Base-by-base conservation (phyloP, 1,140 invertebrate species). In the Monomorium pharaonis region DNA sequence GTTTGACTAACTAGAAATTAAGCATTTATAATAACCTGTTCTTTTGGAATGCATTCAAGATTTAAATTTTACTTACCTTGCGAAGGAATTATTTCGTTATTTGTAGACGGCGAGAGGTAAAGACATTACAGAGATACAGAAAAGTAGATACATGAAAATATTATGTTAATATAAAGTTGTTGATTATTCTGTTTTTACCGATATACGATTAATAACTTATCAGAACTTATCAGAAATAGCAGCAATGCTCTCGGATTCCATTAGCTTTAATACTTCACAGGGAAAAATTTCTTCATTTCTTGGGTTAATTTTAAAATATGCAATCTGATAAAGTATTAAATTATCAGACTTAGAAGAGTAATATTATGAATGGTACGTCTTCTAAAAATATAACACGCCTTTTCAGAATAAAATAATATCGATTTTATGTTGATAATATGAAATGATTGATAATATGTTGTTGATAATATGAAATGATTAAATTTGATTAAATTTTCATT, bases 131-230 rank as follows among this genome's bases (percentile, higher is more conserved):
- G n/a, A 78, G 14, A 54, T 63, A 51, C 21, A 69, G 37, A 7
- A 37, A 49, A 78, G 3, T 27, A 77, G 16, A 49, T 76, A 21
- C 10, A 42, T 6, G n/a, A 37, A 78, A 67, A 67, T 78, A 37
- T 1, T 49, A 16, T 27, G 30, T 21, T 54, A 81, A 70, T 70
- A 70, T 70, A 67, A 4, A 54, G 69, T 56, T 56, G 24, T 81
- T 78, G 49, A 51, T 67, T 54, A 80, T 56, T 81, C 37, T 2
- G 3, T 44, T n/a, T n/a, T n/a, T 56, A 72, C n/a, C 33, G 12
- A 27, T 16, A 33, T 18, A 44, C 12, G n/a, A 16, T 51, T 81
- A 72, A 33, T 44, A 44, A 72, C 16, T 81, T 54, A 44, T 81
- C 6, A 37, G 16, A 80, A 69, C 16, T 81, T 54, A 44, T 70